phyloP scores from a whole-genome alignment of 2,888 invertebrate species.

The Apodemia duryi region DNA sequence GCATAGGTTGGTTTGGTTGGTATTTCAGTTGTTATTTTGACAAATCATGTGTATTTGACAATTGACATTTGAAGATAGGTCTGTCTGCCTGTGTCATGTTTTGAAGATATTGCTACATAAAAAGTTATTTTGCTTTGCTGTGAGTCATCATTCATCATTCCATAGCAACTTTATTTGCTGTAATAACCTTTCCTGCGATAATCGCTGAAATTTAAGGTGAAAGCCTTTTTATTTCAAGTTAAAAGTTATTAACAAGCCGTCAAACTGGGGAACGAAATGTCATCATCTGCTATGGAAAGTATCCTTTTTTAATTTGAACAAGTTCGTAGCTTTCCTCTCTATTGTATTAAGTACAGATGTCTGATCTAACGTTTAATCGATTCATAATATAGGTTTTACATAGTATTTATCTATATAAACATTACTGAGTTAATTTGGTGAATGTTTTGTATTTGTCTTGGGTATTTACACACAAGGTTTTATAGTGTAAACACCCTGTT shows the following conservation, averaged over 20 bases:
- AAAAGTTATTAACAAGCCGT: constrained; percentile 46
- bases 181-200: not conserved
- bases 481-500: not conserved
- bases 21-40: not conserved
- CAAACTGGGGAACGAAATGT: constrained; percentile 94
- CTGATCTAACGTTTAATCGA: no score
- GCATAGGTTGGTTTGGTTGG: not conserved
- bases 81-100: not conserved
- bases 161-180: not conserved
- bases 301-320: constrained; percentile 81
- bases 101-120: not conserved
- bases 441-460: no score
- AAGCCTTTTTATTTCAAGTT: constrained; percentile 40
- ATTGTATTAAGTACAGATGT: no score
- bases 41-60: not conserved
- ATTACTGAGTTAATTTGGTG: no score
- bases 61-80: no score
- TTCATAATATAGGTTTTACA: not conserved
- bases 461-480: no score
- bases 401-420: not conserved
- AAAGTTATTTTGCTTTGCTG: constrained; percentile 12
- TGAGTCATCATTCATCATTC: constrained; percentile 7
- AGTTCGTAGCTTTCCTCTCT: not conserved
- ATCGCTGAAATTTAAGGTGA: constrained; percentile 31
- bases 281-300: constrained; percentile 93